Conservation (phyloP, 2,888 invertebrate species). For the Nasonia oneida region DNA sequence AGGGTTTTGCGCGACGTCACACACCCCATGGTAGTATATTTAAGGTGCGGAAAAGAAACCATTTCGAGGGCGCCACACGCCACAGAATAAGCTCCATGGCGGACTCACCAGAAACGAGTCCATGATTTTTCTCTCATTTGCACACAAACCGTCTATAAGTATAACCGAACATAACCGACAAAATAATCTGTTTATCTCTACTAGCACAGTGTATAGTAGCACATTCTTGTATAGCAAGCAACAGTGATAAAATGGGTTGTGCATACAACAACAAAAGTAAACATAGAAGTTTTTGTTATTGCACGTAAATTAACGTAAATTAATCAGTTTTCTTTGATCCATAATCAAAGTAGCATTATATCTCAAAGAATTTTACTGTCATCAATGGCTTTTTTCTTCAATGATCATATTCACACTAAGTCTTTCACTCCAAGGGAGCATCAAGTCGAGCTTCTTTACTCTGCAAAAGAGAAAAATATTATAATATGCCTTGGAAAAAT, state of each 20-base stretch:
- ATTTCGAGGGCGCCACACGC: too few species aligned
- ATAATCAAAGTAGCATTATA: not conserved
- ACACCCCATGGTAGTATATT: too few species aligned
- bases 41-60: too few species aligned
- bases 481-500: constrained; percentile 89
- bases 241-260: constrained; percentile 22
- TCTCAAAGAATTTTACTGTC: not conserved
- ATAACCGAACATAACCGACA: not conserved
- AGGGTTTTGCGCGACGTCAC: too few species aligned
- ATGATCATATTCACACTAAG: constrained; percentile 83
- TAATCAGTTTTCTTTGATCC: not conserved
- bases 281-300: not conserved
- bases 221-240: not conserved
- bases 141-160: too few species aligned
- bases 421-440: constrained; percentile 90
- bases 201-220: not conserved
- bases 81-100: too few species aligned
- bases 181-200: not conserved
- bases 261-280: not conserved
- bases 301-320: not conserved
- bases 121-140: too few species aligned
- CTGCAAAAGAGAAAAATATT: constrained; percentile 86
- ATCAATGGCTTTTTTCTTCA: constrained; percentile 60
- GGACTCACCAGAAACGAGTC: too few species aligned
- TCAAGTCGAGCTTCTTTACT: constrained; percentile 89